These are phyloP conservation scores for Chymomyza amoena DNA, from an alignment of 2,888 invertebrate genomes.

Conservation along the genomic window DNA sequence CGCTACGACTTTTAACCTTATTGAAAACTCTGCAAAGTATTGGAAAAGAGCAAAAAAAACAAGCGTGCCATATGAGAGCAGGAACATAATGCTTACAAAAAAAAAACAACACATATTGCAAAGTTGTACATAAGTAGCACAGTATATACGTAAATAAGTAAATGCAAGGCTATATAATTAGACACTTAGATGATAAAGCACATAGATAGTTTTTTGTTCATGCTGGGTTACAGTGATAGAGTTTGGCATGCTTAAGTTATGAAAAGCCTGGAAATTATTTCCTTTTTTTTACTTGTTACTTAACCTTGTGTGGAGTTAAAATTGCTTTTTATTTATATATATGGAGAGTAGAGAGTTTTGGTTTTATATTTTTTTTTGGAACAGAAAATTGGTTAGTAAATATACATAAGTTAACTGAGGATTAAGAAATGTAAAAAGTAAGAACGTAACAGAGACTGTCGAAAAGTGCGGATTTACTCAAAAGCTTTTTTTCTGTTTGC, in stretches of 20 bases:
- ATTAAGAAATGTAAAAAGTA: neutral
- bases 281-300: slow-evolving; percentile 36
- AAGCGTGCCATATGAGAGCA: slow-evolving; percentile 29
- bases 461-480: too few species aligned
- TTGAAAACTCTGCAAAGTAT: slow-evolving; percentile 90
- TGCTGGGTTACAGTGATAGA: slow-evolving; percentile 25
- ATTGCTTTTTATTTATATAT: slow-evolving; percentile 48
- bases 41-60: neutral
- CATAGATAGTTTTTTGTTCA: slow-evolving; percentile 31
- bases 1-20: slow-evolving; percentile 99
- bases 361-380: slow-evolving; percentile 15
- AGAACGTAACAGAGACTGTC: neutral
- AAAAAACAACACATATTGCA: neutral
- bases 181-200: slow-evolving; percentile 44
- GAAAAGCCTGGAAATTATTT: slow-evolving; percentile 27
- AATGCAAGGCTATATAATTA: slow-evolving; percentile 14
- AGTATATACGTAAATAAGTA: neutral
- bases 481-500: too few species aligned
- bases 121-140: neutral
- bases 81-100: neutral
- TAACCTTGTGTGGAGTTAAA: slow-evolving; percentile 67
- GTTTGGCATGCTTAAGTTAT: slow-evolving; percentile 49
- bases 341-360: slow-evolving; percentile 62
- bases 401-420: slow-evolving; percentile 14
- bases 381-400: slow-evolving; percentile 33